These are phyloP conservation scores for Aramus guarauna DNA, from an alignment of 2,113 vertebrate genomes.

Conservation along the genomic window DNA sequence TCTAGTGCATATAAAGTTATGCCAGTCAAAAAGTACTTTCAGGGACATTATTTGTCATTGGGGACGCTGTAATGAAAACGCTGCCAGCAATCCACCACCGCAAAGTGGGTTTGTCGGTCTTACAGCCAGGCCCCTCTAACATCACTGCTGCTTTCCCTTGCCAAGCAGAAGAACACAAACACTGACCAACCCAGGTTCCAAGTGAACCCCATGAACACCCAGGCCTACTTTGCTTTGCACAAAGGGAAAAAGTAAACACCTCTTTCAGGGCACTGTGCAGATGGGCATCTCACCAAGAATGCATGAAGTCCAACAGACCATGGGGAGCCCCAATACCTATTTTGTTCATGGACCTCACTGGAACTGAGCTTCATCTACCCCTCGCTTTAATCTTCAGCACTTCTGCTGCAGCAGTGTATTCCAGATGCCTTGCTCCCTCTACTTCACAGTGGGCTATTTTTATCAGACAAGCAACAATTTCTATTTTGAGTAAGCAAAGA, in stretches of 20 bases:
- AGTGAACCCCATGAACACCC: too few species aligned
- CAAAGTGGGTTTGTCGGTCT: accelerated
- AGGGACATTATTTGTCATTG: background rate
- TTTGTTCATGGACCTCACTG: background rate
- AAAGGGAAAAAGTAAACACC: background rate
- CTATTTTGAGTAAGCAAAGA: conserved; percentile 3
- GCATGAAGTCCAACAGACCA: accelerated
- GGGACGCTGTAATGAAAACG: too few species aligned
- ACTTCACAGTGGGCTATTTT: background rate
- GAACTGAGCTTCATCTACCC: background rate
- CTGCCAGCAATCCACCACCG: background rate
- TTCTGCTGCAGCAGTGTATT: background rate
- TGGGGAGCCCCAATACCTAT: background rate
- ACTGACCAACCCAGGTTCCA: accelerated
- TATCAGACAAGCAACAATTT: background rate
- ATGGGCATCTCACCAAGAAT: background rate
- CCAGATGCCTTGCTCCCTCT: accelerated
- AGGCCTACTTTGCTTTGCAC: background rate
- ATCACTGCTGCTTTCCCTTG: accelerated
- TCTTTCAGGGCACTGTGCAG: too few species aligned
- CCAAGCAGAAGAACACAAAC: background rate
- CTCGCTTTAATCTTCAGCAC: accelerated
- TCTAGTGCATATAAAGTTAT: background rate
- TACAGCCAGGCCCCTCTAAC: background rate
- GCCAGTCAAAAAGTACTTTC: background rate